Evolutionary conservation across 1,140 invertebrate species (phyloP).

Genomic region (Drosophila oshimai): DNA sequence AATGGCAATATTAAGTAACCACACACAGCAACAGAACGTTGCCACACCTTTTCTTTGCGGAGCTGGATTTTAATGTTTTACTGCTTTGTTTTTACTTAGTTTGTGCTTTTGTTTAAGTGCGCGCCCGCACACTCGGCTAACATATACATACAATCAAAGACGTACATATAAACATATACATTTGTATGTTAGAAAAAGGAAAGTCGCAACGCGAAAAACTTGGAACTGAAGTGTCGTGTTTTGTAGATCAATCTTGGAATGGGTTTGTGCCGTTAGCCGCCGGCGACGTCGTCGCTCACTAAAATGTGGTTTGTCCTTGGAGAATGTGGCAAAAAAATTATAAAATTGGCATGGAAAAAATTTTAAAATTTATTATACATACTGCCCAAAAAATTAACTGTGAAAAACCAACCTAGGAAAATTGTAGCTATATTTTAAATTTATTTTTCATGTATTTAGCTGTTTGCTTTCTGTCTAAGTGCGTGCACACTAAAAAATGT

Average conservation of each 20-base stretch:
- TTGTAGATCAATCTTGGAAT: conserved; percentile 73
- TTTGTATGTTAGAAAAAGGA: conserved; percentile 33
- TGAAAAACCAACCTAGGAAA: no score
- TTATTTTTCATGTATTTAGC: no score
- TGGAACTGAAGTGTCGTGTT: conserved; percentile 45
- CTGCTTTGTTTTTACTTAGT: conserved; percentile 2
- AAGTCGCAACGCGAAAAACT: conserved; percentile 62
- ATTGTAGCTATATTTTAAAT: no score
- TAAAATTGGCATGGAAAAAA: conserved; percentile 25
- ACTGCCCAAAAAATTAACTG: conserved; percentile 19
- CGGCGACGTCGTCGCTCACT: conserved; percentile 59
- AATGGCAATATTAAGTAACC: conserved; percentile 20
- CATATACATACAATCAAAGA: conserved; percentile 28
- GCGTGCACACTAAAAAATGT: no score
- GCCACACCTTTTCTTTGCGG: conserved; percentile 59
- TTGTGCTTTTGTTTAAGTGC: conserved; percentile 41
- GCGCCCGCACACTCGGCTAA: conserved; percentile 60
- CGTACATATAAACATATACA: background rate
- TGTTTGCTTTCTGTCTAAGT: no score
- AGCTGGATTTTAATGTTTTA: conserved; percentile 27
- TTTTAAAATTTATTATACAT: conserved; percentile 23
- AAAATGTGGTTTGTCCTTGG: conserved; percentile 79
- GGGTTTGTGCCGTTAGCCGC: conserved; percentile 62
- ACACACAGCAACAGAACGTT: conserved; percentile 35
- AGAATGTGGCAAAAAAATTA: conserved; percentile 67